These are phyloP conservation scores for Ellobius talpinus DNA, from an alignment of 2,113 vertebrate species.

Conservation along the genomic window DNA sequence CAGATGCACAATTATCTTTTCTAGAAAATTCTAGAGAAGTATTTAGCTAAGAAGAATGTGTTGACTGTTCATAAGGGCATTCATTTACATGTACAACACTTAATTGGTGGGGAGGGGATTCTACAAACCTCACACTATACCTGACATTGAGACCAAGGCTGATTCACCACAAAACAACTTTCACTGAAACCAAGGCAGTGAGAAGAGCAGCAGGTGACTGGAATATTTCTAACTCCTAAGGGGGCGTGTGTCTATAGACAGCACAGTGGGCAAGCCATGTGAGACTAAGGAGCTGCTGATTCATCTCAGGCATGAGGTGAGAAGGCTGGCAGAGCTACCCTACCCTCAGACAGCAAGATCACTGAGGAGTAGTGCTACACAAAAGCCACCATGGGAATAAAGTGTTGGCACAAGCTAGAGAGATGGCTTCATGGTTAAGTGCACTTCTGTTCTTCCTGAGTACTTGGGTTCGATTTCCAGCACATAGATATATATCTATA, in stretches of 20 bases:
- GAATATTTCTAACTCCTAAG: slow-evolving; percentile 33
- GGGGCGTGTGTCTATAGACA: slow-evolving; percentile 10
- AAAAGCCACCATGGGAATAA: neutral
- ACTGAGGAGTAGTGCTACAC: neutral
- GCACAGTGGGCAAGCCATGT: slow-evolving; percentile 2
- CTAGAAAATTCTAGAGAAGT: slow-evolving; percentile 10
- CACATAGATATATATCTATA: neutral
- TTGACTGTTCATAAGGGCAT: neutral
- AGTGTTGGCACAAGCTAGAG: neutral
- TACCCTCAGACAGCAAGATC: neutral
- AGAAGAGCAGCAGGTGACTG: slow-evolving; percentile 48
- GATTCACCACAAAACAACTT: slow-evolving; percentile 42
- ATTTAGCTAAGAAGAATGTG: neutral
- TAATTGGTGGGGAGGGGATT: neutral
- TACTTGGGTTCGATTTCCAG: neutral
- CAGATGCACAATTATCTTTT: slow-evolving; percentile 42
- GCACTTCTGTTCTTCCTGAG: neutral
- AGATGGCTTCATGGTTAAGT: neutral
- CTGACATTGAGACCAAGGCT: slow-evolving; percentile 34
- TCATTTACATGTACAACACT: slow-evolving; percentile 4
- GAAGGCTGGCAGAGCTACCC: neutral
- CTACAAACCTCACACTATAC: slow-evolving; percentile 27
- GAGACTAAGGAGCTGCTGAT: neutral
- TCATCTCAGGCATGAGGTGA: slow-evolving; percentile 17
- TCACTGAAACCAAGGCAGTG: slow-evolving; percentile 43